Base-by-base conservation (phyloP, 2,113 vertebrate genomes). In the Paedocypris sp. region DNA sequence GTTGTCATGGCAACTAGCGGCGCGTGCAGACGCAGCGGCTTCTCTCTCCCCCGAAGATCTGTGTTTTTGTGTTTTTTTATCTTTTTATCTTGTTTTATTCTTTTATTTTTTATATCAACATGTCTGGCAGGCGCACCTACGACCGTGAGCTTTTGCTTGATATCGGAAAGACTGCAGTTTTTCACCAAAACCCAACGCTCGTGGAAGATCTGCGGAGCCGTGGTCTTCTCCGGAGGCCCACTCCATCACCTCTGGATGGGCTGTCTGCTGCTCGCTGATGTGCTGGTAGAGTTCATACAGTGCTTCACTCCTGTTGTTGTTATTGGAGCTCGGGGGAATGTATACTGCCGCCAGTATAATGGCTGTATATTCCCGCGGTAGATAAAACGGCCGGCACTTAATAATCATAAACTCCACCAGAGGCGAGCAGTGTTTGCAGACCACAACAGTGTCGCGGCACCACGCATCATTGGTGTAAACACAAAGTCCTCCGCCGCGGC, bases 221-320 rank as follows among this genome's bases (percentile, higher is more conserved):
- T n/a, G n/a, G n/a, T n/a, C n/a, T n/a, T n/a, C n/a, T n/a, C n/a
- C n/a, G n/a, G n/a, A n/a, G n/a, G n/a, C n/a, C n/a, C n/a, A n/a
- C n/a, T n/a, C n/a, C n/a, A n/a, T n/a, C n/a, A n/a, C n/a, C n/a
- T 51, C 59, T 47, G 65, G 46, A 15, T 68, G 51, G 2, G 43
- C 60, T 36, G 66, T 62, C 23, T 68, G 59, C 31, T 63, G 49
- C 11, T 57, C 43, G 22, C 59, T 62, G 42, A 63, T 51, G 20
- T n/a, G n/a, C 5, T 43, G 39, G 10, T 66, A 56, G 3, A 43
- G 50, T 35, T 66, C 13, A 3, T n/a, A 16, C 1, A 70, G 53
- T 64, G 62, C 48, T 33, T 11, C 47, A 3, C 13, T 56, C 18
- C 42, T 59, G 3, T 43, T 3, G 5, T 13, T 60, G 57, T n/a